These are phyloP conservation scores for Lottia scabra DNA, from an alignment of 2,888 invertebrate genomes.

Conservation along the genomic window DNA sequence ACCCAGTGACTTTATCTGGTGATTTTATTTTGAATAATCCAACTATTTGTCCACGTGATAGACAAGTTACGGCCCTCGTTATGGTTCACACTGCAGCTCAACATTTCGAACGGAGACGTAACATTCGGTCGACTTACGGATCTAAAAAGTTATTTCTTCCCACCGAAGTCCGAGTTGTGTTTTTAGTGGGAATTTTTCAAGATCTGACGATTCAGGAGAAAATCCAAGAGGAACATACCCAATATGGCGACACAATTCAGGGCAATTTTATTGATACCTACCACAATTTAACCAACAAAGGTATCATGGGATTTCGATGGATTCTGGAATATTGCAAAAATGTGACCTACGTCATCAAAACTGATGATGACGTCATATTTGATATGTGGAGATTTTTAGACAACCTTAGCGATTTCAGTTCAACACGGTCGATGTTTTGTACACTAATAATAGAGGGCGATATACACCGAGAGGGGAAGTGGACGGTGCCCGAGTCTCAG, in stretches of 20 bases:
- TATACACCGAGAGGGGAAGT: background rate
- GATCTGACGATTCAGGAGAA: background rate
- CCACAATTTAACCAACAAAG: slow-evolving; percentile 7
- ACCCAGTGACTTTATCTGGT: too few species aligned
- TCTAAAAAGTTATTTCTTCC: background rate
- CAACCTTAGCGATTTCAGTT: background rate
- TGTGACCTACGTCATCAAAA: slow-evolving; percentile 7
- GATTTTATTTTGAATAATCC: background rate
- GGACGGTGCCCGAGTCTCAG: background rate
- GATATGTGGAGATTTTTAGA: background rate
- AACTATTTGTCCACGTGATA: background rate
- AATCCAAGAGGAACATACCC: background rate
- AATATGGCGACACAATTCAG: slow-evolving; percentile 8
- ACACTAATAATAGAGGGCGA: background rate
- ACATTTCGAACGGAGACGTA: background rate
- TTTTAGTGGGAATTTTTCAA: background rate
- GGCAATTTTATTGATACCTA: slow-evolving; percentile 9
- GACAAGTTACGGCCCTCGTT: background rate
- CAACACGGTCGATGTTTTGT: background rate
- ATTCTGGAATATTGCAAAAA: background rate
- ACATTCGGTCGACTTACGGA: slow-evolving; percentile 2
- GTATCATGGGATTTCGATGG: slow-evolving; percentile 9
- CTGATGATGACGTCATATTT: slow-evolving; percentile 9
- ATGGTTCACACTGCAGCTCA: background rate
- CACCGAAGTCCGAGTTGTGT: background rate